A percentile compares a stretch with the other conserved stretches of the same genome.
These are phyloP conservation scores for Tursiops truncatus DNA, from an alignment of 2,113 vertebrate species.

Conservation along the genomic window DNA sequence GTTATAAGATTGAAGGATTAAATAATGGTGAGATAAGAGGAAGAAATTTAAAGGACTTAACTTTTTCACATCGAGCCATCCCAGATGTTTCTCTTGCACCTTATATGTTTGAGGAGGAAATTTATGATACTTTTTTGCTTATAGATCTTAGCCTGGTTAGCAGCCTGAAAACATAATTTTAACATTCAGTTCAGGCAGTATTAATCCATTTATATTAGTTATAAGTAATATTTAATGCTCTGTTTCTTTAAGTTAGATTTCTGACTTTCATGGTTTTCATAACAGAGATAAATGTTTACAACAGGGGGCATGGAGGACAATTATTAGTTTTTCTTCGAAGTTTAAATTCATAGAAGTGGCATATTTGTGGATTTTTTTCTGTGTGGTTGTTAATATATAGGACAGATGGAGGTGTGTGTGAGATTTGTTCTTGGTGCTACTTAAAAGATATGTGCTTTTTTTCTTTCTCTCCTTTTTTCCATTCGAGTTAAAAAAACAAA, in stretches of 20 bases:
- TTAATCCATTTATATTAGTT: constrained; percentile 28
- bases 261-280: not conserved
- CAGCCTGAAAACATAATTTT: not conserved
- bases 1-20: not conserved
- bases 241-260: not conserved
- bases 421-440: not conserved
- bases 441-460: constrained; percentile 14
- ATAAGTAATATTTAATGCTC: not conserved
- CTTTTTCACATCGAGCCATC: not conserved
- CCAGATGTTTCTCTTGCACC: not conserved
- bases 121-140: not conserved
- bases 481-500: not conserved
- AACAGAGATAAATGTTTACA: constrained; percentile 14
- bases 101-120: not conserved
- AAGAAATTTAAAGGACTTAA: not conserved
- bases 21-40: not conserved
- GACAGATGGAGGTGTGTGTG: not conserved
- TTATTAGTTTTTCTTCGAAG: not conserved
- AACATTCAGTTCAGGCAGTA: not conserved
- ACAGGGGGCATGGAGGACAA: not conserved
- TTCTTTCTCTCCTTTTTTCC: not conserved
- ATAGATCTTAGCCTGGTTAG: not conserved
- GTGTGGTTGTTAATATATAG: not conserved
- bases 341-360: constrained; percentile 28
- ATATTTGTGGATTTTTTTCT: not conserved